These are phyloP conservation scores for Pseudorasbora parva DNA, from an alignment of 2,113 vertebrate genomes.

Conservation along the genomic window DNA sequence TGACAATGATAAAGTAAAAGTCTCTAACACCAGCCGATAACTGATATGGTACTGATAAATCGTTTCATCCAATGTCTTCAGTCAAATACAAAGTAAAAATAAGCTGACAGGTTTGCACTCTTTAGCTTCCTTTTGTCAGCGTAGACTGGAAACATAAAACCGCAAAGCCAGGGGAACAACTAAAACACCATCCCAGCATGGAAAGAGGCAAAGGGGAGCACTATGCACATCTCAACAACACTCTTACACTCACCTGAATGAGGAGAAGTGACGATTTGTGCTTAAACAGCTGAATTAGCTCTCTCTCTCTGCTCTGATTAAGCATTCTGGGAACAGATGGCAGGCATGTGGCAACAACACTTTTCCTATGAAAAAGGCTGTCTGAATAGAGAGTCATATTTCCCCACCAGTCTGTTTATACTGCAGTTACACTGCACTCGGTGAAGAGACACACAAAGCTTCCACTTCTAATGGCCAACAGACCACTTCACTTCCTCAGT, in stretches of 20 bases:
- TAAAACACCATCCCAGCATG: neutral
- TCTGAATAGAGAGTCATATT: constrained; percentile 33
- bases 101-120: neutral
- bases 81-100: neutral
- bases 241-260: neutral
- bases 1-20: neutral
- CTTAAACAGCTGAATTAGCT: constrained; percentile 13
- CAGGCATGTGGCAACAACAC: neutral
- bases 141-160: neutral
- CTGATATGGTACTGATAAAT: neutral
- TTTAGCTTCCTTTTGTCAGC: neutral
- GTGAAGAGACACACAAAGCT: constrained; percentile 40
- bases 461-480: constrained; percentile 27
- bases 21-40: neutral
- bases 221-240: neutral
- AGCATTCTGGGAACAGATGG: constrained; percentile 6
- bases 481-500: constrained; percentile 36
- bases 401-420: constrained; percentile 26
- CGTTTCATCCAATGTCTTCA: neutral
- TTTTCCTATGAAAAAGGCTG: constrained; percentile 19
- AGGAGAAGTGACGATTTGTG: neutral
- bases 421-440: constrained; percentile 14
- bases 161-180: neutral
- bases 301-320: constrained; percentile 20
- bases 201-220: neutral